phyloP scores from a whole-genome alignment of 2,888 invertebrate species.

The Volucella zonaria region DNA sequence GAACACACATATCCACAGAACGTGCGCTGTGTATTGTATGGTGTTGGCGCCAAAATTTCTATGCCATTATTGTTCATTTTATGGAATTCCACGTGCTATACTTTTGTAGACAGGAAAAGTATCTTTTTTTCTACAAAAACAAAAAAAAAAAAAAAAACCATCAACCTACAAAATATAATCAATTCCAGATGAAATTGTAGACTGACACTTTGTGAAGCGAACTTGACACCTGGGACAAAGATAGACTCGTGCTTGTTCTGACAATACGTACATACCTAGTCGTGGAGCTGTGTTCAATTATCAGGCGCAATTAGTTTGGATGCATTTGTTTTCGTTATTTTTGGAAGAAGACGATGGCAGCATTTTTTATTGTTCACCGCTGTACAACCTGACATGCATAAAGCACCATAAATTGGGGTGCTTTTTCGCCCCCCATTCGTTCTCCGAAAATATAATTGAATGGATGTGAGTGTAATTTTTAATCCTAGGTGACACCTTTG shows the following conservation, averaged over 20 bases:
- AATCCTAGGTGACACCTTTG: conserved; percentile 66
- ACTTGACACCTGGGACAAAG: conserved; percentile 54
- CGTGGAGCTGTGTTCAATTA: conserved; percentile 56
- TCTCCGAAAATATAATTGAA: conserved; percentile 18
- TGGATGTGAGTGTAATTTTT: conserved; percentile 65
- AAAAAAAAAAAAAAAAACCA: neutral
- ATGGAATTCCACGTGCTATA: conserved; percentile 50
- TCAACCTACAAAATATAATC: conserved; percentile 35
- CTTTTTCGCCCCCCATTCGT: neutral
- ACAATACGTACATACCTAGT: no score
- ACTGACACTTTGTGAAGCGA: conserved; percentile 32
- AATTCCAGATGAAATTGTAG: conserved; percentile 53
- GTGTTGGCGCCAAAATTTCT: conserved; percentile 67
- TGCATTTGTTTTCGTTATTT: conserved; percentile 48
- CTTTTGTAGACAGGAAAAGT: conserved; percentile 15
- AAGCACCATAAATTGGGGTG: neutral
- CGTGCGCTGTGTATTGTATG: conserved; percentile 26
- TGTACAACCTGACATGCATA: neutral
- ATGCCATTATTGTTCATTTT: conserved; percentile 56
- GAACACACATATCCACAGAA: conserved; percentile 16
- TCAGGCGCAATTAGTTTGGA: conserved; percentile 47
- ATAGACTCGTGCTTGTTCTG: conserved; percentile 17
- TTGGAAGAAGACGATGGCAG: conserved; percentile 25
- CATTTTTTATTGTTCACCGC: conserved; percentile 14
- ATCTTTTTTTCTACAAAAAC: neutral